Percentiles rank a stretch among this genome's conserved stretches.
These are phyloP conservation scores for Penaeus indicus DNA, from an alignment of 1,140 invertebrate species.

Conservation along the genomic window DNA sequence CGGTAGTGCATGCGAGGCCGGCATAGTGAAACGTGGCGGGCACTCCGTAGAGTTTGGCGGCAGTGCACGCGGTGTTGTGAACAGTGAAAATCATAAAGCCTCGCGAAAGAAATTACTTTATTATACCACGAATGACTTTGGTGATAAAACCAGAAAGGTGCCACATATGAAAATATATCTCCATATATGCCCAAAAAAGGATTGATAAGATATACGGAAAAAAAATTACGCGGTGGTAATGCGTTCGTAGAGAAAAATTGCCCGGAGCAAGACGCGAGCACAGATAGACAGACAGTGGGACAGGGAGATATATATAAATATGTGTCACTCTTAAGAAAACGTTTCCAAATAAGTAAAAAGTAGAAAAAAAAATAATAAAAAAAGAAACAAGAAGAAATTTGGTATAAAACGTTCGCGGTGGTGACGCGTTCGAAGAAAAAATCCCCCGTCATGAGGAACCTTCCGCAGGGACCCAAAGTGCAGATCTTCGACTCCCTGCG, in stretches of 20 bases:
- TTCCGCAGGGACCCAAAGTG: background rate
- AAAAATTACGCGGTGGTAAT: background rate
- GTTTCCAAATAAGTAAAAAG: background rate
- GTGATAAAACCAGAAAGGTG: too few relatives aligned
- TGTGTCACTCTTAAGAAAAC: too few relatives aligned
- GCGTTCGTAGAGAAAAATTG: background rate
- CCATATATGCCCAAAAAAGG: background rate
- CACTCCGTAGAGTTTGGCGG: too few relatives aligned
- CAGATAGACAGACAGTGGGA: background rate
- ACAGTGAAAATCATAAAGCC: too few relatives aligned
- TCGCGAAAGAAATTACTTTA: too few relatives aligned
- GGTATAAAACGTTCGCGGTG: too few relatives aligned
- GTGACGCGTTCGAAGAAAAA: too few relatives aligned
- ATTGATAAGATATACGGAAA: background rate
- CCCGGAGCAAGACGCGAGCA: background rate
- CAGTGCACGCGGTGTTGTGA: too few relatives aligned
- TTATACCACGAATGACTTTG: too few relatives aligned
- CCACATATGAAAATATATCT: too few relatives aligned
- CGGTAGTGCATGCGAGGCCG: too few relatives aligned
- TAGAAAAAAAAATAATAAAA: constrained; percentile 15
- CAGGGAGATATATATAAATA: constrained; percentile 9
- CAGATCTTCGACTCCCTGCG: constrained; percentile 36
- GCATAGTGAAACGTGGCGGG: too few relatives aligned
- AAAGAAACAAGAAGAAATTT: background rate
- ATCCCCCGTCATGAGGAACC: background rate